Conservation (phyloP, 2,113 vertebrate genomes). For the Myrmophylax atrothorax region DNA sequence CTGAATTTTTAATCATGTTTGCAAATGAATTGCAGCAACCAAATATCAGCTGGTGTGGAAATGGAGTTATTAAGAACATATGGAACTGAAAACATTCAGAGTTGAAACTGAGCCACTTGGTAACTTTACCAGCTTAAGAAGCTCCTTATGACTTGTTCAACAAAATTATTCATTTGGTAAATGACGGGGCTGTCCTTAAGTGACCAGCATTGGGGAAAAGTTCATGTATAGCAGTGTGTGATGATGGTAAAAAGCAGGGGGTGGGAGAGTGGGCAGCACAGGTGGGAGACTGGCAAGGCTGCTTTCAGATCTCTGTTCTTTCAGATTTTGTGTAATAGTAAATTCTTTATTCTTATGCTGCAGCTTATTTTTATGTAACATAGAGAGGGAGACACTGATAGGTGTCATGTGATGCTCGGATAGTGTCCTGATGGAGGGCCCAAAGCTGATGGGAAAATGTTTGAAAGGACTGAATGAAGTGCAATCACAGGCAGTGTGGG, state of each 20-base stretch:
- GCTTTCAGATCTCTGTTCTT: not conserved
- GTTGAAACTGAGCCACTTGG: not conserved
- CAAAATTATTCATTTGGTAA: not conserved
- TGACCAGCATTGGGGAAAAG: not conserved
- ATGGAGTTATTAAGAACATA: slow-evolving; percentile 11
- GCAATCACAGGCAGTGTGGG: not conserved
- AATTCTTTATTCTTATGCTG: not conserved
- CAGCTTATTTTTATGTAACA: not conserved
- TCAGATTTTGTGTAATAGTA: not conserved
- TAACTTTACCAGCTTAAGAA: not conserved
- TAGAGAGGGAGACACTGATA: not conserved
- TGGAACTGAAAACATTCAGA: not conserved
- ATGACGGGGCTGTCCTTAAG: not conserved
- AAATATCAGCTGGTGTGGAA: slow-evolving; percentile 26
- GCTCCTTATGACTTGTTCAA: not conserved
- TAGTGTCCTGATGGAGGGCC: not conserved
- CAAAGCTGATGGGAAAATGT: not conserved
- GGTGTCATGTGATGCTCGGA: not conserved
- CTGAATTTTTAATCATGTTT: slow-evolving; percentile 58
- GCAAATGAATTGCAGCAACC: slow-evolving; percentile 33
- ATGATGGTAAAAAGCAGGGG: not conserved
- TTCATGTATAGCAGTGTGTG: not conserved
- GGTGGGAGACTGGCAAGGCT: not conserved
- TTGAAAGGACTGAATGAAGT: not conserved
- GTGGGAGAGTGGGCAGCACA: not conserved